Percentiles rank a stretch among this genome's conserved stretches.
Conservation (phyloP, 2,113 vertebrate species). For the Theristicus caerulescens region DNA sequence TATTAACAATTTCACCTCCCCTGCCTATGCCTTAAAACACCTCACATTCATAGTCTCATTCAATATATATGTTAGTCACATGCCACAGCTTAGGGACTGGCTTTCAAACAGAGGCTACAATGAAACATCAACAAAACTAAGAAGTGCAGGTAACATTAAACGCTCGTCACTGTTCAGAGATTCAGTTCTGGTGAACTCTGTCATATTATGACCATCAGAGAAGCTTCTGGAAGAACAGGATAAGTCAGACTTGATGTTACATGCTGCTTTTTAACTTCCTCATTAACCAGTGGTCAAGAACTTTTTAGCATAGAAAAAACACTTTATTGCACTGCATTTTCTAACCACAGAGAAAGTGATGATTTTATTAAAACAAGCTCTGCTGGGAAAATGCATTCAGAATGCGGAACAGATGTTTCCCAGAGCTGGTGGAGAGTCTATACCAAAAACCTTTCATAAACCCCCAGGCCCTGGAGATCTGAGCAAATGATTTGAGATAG, state of each 20-base stretch:
- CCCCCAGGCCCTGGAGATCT: not conserved
- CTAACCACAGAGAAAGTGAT: slow-evolving; percentile 40
- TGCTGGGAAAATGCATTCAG: slow-evolving; percentile 29
- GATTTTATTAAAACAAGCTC: slow-evolving; percentile 57
- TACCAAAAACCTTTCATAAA: slow-evolving; percentile 31
- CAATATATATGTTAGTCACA: not conserved
- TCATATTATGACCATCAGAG: not conserved
- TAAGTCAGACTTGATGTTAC: not conserved
- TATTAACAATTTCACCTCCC: not conserved
- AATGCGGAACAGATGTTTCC: slow-evolving; percentile 55
- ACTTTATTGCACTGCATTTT: not conserved
- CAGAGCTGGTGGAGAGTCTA: not conserved
- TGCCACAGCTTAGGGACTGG: not conserved
- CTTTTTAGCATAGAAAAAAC: not conserved
- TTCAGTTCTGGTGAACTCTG: not conserved
- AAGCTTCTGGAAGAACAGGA: not conserved
- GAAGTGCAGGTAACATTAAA: not conserved
- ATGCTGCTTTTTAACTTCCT: not conserved
- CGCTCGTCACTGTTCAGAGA: not conserved
- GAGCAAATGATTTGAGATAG: slow-evolving; percentile 39
- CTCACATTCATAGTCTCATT: not conserved
- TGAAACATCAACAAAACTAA: not conserved
- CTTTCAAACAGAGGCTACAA: not conserved
- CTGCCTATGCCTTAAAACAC: not conserved
- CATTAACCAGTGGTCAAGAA: slow-evolving; percentile 4